Evolutionary conservation across 2,888 invertebrate species (phyloP), one percentile per base, ranked within the genome.

Genomic region (Ditula angustiorana): DNA sequence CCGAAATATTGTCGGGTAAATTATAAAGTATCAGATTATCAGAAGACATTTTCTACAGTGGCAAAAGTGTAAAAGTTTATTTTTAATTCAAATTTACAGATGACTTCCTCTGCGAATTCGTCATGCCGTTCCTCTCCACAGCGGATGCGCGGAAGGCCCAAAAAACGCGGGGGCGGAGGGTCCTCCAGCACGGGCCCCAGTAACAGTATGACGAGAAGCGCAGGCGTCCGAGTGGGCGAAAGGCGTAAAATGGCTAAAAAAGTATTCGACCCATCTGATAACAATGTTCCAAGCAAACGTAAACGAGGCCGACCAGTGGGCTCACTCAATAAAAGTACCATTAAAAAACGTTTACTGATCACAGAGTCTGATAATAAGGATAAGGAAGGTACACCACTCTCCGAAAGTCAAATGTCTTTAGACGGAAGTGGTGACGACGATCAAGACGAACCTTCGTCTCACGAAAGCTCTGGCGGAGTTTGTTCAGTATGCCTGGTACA

Each of bases 181-280:
- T 78, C 82, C 16, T 80, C 80, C 23, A 81, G 77, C 70, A 84
- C 79, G 64, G 80, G 82, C 21, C 76, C 78, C 13, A 83, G 81
- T 56, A 77, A 77, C 52, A 85, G 74, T 62, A 75, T 78, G 4
- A 85, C 81, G 26, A 75, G 88, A 55, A 88, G 82, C 76, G 83
- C 89, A 4, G 90, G 80, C 13, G 90, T 94, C 5, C 87, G 95
- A 33, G 94, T 94, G 19, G 94, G 94, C 7, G 94, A 94, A 73
- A 84, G 95, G 69, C 86, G 94, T 59, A 95, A 96, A 95, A 95
- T 96, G 93, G 97, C 96, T 0, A 97, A 96, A 79, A 96, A 96
- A 81, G 97, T 97, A 0, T 97, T 97, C 80, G 97, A 97, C 86
- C 97, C 97, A 2, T 97, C 97, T 0, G 97, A 97, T 76, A 96